A percentile compares a stretch with the other conserved stretches of the same genome.
Evolutionary conservation across 2,888 invertebrate genomes (phyloP).

Genomic region (Spisula subtruncata): DNA sequence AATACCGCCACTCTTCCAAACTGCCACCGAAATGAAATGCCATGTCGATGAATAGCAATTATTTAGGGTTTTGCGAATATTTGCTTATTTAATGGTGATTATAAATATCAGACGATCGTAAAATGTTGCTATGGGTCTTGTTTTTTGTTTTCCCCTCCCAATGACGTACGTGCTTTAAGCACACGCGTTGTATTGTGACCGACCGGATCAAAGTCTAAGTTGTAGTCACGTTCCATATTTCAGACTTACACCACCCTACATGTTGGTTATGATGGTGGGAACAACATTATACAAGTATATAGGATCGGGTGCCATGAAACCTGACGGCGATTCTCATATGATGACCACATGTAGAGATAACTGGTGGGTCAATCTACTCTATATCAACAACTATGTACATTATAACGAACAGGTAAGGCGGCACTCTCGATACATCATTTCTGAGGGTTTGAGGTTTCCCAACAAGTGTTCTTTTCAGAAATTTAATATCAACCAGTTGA

Average conservation of each 20-base stretch:
- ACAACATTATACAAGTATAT: constrained; percentile 52
- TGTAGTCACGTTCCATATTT: not conserved
- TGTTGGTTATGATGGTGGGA: constrained; percentile 57
- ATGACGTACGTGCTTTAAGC: too few species aligned
- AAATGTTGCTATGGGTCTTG: too few species aligned
- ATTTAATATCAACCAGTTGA: too few species aligned
- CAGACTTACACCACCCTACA: constrained; percentile 60
- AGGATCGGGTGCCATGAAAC: constrained; percentile 48
- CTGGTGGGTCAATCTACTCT: constrained; percentile 79
- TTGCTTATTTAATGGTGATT: too few species aligned
- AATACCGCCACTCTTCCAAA: not conserved
- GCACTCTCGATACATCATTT: too few species aligned
- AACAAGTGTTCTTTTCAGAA: too few species aligned
- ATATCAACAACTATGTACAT: constrained; percentile 61
- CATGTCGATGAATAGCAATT: not conserved
- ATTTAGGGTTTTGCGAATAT: too few species aligned
- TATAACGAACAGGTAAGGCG: constrained; percentile 11
- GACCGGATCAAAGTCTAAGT: too few species aligned
- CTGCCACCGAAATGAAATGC: not conserved
- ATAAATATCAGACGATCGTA: too few species aligned
- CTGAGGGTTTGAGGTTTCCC: too few species aligned
- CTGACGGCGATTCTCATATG: constrained; percentile 33
- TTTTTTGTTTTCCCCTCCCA: too few species aligned
- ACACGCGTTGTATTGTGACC: too few species aligned
- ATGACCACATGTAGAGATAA: constrained; percentile 71